Evolutionary conservation across 2,113 vertebrate genomes (phyloP), one percentile per base, ranked within the genome.

Genomic region (Monopterus albus): DNA sequence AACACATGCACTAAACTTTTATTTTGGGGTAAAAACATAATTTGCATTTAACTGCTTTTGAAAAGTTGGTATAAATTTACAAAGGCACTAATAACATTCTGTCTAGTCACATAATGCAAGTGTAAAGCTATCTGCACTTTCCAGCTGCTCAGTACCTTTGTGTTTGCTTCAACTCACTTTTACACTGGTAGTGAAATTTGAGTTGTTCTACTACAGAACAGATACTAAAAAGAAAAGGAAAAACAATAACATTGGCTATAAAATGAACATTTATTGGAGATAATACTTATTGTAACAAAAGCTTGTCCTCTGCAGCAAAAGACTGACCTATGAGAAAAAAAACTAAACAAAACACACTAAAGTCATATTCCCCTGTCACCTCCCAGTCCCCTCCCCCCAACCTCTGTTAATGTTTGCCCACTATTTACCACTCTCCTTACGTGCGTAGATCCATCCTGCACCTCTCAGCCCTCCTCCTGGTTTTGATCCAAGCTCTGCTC

Each of bases 391-490:
- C 82, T 79, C 66, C 59, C 78, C 83, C 71, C 66, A n/a, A n/a
- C n/a, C 81, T 72, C 38, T 40, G 47, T 57, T 63, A 76, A 75
- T 40, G 23, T 75, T 70, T 64, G 21, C 77, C 75, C 66, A 63
- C 88, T 88, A 90, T 95, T 97, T 97, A 95, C 95, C 95, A 94
- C 85, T 94, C 93, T 97, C 95, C 95, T 95, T 84, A 93, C 85
- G 95, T 84, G 94, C 43, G 65, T 67, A 94, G 95, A 95, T 97
- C 96, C 96, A 95, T 97, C 95, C 96, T 96, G 96, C 93, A 95
- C 95, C 93, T 96, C 94, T 93, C 94, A 95, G 95, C 95, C 96
- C 94, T 95, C 93, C 94, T 96, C 92, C 94, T 94, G 94, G 94
- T 92, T 96, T 95, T 95, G 94, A 94, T 95, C 94, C 58, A 13